Percentiles rank a stretch among this genome's conserved stretches.
Conservation (phyloP, 1,140 invertebrate species). For the Tetraneura akinire region DNA sequence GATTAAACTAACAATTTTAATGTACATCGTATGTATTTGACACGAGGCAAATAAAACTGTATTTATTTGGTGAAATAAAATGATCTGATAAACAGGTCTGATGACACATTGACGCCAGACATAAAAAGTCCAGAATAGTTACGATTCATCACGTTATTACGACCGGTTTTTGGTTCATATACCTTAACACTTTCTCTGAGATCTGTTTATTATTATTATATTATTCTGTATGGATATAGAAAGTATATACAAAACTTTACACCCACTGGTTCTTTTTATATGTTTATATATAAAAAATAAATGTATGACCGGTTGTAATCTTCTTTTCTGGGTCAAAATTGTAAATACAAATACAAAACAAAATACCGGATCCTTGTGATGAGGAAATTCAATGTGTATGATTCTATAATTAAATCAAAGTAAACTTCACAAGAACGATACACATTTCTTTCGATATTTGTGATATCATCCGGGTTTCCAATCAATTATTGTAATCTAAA, state of each 20-base stretch:
- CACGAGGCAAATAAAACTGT: not conserved
- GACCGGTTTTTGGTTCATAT: slow-evolving; percentile 6
- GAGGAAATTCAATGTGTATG: not conserved
- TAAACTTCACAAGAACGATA: too few species aligned
- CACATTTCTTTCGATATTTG: too few species aligned
- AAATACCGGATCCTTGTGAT: not conserved
- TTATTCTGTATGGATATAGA: slow-evolving; percentile 16
- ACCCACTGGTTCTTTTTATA: not conserved
- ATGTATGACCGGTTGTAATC: not conserved
- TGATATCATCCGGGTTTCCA: too few species aligned
- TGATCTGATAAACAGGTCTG: not conserved
- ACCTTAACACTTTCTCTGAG: slow-evolving; percentile 34
- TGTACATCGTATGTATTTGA: not conserved
- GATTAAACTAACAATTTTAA: slow-evolving; percentile 20
- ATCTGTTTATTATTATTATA: not conserved
- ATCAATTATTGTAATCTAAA: too few species aligned
- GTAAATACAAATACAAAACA: not conserved
- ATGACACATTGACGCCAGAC: not conserved
- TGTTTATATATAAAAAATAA: too few species aligned
- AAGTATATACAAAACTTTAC: slow-evolving; percentile 26
- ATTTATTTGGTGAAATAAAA: slow-evolving; percentile 16
- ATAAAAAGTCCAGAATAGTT: not conserved
- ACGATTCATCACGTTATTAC: not conserved
- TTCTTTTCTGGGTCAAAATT: slow-evolving; percentile 29
- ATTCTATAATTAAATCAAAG: too few species aligned